Conservation (phyloP, 2,888 invertebrate species). For the Dasysyrphus tricinctus region DNA sequence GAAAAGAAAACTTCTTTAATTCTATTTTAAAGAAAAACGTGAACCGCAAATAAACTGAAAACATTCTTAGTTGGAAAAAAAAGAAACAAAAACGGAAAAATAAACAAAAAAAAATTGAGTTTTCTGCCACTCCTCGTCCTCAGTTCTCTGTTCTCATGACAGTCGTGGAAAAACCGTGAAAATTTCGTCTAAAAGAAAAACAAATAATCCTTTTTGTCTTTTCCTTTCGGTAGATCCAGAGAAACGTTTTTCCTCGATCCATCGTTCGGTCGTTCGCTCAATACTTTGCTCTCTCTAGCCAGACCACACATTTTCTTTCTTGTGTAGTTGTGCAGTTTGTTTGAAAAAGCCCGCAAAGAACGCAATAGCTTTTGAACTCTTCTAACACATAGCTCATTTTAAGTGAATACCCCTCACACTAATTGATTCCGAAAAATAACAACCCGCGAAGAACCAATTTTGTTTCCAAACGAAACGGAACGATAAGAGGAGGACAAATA, state of each 20-base stretch:
- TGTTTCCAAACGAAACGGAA: slow-evolving; percentile 21
- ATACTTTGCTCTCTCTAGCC: slow-evolving; percentile 13
- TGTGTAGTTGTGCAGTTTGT: slow-evolving; percentile 19
- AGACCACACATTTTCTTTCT: slow-evolving; percentile 12
- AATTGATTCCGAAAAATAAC: slow-evolving; percentile 68
- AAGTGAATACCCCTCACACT: slow-evolving; percentile 36
- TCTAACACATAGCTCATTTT: slow-evolving; percentile 19
- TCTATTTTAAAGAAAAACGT: background rate
- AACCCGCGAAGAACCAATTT: slow-evolving; percentile 35
- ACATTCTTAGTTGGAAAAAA: background rate
- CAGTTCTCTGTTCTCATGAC: slow-evolving; percentile 18
- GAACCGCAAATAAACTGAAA: slow-evolving; percentile 12
- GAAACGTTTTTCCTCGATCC: slow-evolving; percentile 14
- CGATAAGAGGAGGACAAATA: slow-evolving; percentile 32
- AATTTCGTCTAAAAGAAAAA: slow-evolving; percentile 24
- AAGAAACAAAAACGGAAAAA: background rate
- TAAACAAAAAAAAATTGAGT: slow-evolving; percentile 16
- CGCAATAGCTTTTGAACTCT: slow-evolving; percentile 16
- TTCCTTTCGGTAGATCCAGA: slow-evolving; percentile 16
- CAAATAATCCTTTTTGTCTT: slow-evolving; percentile 30
- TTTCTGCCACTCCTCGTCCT: slow-evolving; percentile 41
- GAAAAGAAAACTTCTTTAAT: slow-evolving; percentile 36
- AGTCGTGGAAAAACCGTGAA: slow-evolving; percentile 32
- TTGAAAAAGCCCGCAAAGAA: slow-evolving; percentile 27
- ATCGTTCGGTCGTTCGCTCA: slow-evolving; percentile 1